These are phyloP conservation scores for Tetragonula clypearis DNA, from an alignment of 1,140 invertebrate species.

Conservation along the genomic window DNA sequence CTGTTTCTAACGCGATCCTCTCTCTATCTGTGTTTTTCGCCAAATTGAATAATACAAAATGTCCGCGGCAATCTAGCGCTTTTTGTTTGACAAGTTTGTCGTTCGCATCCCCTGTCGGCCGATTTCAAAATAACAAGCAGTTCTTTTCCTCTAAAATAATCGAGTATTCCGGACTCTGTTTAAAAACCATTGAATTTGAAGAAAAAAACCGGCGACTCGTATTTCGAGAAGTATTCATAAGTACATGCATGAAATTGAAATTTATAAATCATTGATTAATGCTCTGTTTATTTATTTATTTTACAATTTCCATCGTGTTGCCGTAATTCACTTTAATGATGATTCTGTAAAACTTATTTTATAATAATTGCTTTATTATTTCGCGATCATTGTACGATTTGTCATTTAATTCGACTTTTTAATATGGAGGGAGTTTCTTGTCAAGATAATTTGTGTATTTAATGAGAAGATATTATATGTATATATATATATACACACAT, in stretches of 20 bases:
- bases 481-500: background rate
- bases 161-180: background rate
- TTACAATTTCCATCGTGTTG: background rate
- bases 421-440: background rate
- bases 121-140: background rate
- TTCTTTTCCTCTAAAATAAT: background rate
- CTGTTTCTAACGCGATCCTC: too few relatives aligned
- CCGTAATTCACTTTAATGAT: too few relatives aligned
- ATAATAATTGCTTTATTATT: background rate
- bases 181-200: background rate
- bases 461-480: background rate
- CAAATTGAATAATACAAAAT: slow-evolving; percentile 14
- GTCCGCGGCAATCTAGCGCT: background rate
- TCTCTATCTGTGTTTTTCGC: too few relatives aligned
- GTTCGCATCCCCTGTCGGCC: background rate
- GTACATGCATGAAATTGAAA: too few relatives aligned
- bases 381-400: background rate
- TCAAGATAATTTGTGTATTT: background rate
- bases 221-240: background rate
- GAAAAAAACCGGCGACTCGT: background rate
- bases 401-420: background rate
- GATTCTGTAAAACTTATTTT: background rate
- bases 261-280: background rate
- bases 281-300: background rate
- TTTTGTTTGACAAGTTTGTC: slow-evolving; percentile 9